These are phyloP conservation scores for Tetraodon nigroviridis DNA, from an alignment of 2,113 vertebrate genomes.

Conservation along the genomic window DNA sequence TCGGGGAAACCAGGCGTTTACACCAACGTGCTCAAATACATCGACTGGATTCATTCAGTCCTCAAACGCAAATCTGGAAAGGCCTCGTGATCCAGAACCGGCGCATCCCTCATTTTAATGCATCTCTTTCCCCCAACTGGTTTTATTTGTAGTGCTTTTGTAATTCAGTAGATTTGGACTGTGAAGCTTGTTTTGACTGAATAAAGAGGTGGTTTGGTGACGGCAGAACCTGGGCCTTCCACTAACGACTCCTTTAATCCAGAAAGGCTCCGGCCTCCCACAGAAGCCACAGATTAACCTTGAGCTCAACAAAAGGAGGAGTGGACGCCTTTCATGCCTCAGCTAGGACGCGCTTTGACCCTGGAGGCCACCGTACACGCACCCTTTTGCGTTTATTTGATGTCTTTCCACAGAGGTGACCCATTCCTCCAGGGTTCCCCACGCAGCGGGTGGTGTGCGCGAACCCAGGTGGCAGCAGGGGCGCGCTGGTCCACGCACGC, in stretches of 20 bases:
- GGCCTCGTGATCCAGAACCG: slow-evolving; percentile 13
- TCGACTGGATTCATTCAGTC: slow-evolving; percentile 85
- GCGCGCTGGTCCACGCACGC: background rate
- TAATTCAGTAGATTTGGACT: slow-evolving; percentile 34
- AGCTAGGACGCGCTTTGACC: no score
- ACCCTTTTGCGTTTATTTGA: no score
- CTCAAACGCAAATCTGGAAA: slow-evolving; percentile 57
- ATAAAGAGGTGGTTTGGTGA: slow-evolving; percentile 37
- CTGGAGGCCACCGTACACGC: no score
- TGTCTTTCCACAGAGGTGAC: no score
- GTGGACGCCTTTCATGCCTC: no score
- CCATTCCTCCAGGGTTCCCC: background rate
- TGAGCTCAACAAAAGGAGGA: no score
- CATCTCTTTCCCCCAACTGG: slow-evolving; percentile 10
- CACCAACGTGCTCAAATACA: slow-evolving; percentile 83
- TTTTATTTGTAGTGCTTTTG: slow-evolving; percentile 21
- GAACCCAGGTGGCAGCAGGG: slow-evolving; percentile 32
- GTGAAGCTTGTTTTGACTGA: slow-evolving; percentile 60
- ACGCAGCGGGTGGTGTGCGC: background rate
- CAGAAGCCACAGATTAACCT: no score
- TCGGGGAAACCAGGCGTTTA: slow-evolving; percentile 87
- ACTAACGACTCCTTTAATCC: no score
- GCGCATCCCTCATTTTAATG: slow-evolving; percentile 9
- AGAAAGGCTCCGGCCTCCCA: no score
- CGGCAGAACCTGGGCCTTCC: no score